phyloP scores from a whole-genome alignment of 2,113 vertebrate genomes.

The Harpagus bidentatus region DNA sequence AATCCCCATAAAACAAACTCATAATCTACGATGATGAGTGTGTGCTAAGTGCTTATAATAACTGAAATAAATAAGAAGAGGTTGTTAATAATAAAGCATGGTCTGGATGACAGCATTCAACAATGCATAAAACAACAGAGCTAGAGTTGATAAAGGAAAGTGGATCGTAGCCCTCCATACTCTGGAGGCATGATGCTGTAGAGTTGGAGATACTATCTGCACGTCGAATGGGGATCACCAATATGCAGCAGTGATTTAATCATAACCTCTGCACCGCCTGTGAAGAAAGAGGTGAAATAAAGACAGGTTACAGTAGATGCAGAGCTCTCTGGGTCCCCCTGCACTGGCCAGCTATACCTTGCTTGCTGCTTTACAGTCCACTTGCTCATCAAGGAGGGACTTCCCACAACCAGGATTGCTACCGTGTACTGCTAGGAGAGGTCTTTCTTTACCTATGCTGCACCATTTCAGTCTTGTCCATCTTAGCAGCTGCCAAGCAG shows the following conservation, averaged over 20 bases:
- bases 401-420: not conserved
- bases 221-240: not conserved
- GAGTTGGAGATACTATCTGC: not conserved
- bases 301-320: not conserved
- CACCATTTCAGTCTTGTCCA: not conserved
- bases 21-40: not conserved
- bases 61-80: slow-evolving; percentile 36
- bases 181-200: not conserved
- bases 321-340: not conserved
- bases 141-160: not conserved
- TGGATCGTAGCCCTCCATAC: not conserved
- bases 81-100: slow-evolving; percentile 29
- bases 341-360: not conserved
- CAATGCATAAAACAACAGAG: not conserved
- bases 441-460: not conserved
- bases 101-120: not conserved
- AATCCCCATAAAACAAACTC: slow-evolving; percentile 50
- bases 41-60: slow-evolving; percentile 25
- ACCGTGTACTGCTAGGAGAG: not conserved
- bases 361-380: not conserved
- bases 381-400: not conserved
- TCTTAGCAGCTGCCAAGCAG: not conserved
- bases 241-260: not conserved
- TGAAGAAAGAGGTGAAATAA: not conserved
- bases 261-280: not conserved